phyloP scores from a whole-genome alignment of 1,140 invertebrate genomes.

The Piezodorus guildinii region DNA sequence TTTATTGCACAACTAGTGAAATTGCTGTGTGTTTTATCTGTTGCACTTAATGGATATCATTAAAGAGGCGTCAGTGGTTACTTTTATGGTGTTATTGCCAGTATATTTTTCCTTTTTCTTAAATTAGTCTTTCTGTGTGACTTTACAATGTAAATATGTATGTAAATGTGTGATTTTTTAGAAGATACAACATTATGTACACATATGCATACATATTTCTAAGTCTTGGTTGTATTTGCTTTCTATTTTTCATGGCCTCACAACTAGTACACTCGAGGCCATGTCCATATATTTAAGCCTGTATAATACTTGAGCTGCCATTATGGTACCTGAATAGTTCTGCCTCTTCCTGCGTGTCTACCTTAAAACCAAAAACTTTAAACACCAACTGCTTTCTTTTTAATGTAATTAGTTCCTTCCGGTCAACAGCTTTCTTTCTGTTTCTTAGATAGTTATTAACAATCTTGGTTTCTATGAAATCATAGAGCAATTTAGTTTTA shows the following conservation, averaged over 20 bases:
- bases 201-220: too few species aligned
- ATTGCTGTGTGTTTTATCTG: slow-evolving; percentile 11
- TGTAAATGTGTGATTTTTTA: not conserved
- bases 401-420: not conserved
- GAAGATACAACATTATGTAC: too few species aligned
- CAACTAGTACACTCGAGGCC: not conserved
- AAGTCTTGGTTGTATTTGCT: not conserved
- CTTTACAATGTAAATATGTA: not conserved
- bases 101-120: not conserved
- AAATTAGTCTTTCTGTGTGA: slow-evolving; percentile 1
- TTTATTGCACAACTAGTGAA: slow-evolving; percentile 4
- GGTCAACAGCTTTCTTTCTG: not conserved
- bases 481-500: too few species aligned
- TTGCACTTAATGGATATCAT: slow-evolving; percentile 6
- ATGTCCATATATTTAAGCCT: not conserved
- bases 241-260: slow-evolving; percentile 1
- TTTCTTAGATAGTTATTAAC: not conserved
- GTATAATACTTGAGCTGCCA: not conserved
- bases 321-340: not conserved
- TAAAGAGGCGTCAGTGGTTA: not conserved
- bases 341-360: not conserved
- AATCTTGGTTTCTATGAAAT: not conserved
- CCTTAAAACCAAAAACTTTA: not conserved
- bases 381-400: not conserved
- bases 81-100: not conserved